These are phyloP conservation scores for Hepsetus odoe DNA, from an alignment of 2,113 vertebrate species.

Conservation along the genomic window DNA sequence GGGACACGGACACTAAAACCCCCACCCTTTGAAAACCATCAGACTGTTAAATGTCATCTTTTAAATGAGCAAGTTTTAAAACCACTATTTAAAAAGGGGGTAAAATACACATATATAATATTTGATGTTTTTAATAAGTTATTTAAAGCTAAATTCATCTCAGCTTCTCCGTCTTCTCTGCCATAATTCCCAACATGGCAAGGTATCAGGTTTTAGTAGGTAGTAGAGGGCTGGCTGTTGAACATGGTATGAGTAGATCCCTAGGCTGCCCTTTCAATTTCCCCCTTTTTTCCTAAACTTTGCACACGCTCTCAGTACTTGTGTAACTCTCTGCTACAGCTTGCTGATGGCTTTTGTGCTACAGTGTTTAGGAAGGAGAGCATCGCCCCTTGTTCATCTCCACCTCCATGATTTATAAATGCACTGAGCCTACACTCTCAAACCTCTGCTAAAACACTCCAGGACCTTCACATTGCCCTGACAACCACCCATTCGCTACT, in stretches of 20 bases:
- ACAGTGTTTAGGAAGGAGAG: conserved; percentile 1
- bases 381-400: conserved; percentile 33
- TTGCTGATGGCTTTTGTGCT: not conserved
- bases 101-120: too few species aligned
- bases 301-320: not conserved
- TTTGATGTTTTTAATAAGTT: too few species aligned
- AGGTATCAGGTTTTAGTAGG: too few species aligned
- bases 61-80: too few species aligned
- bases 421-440: conserved; percentile 3
- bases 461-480: not conserved
- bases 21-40: too few species aligned
- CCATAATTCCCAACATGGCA: too few species aligned
- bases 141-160: too few species aligned
- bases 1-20: too few species aligned
- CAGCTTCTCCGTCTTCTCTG: too few species aligned
- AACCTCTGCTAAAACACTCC: conserved; percentile 10
- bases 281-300: not conserved
- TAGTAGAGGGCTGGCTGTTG: not conserved
- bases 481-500: conserved; percentile 11
- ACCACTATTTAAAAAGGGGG: too few species aligned
- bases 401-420: conserved; percentile 47
- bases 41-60: too few species aligned
- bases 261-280: not conserved
- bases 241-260: not conserved
- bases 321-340: not conserved